A percentile compares a stretch with the other conserved stretches of the same genome.
Conservation (phyloP, 2,888 invertebrate genomes). For the Bimastos eiseni region DNA sequence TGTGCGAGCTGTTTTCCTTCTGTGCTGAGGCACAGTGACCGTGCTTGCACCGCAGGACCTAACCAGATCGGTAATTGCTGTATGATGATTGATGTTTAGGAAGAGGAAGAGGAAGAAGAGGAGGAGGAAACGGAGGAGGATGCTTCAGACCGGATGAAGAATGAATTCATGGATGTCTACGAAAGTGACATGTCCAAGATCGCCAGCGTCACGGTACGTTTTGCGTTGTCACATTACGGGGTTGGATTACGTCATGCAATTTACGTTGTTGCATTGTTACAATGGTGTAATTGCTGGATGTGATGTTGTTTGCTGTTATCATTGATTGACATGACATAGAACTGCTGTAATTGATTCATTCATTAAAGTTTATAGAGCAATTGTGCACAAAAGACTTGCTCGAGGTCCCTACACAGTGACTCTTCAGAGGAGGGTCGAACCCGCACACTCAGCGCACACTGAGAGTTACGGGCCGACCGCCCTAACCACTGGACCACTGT, state of each 20-base stretch:
- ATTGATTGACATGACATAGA: no score
- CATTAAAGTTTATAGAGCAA: no score
- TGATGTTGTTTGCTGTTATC: not conserved
- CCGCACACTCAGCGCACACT: no score
- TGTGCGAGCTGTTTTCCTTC: not conserved
- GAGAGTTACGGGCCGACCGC: no score
- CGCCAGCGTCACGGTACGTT: not conserved
- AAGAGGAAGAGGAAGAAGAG: constrained; percentile 61
- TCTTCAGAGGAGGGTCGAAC: no score
- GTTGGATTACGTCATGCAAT: not conserved
- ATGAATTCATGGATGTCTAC: constrained; percentile 57
- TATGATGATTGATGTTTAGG: constrained; percentile 45
- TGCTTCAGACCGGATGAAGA: constrained; percentile 58
- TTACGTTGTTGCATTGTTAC: no score
- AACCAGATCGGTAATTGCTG: not conserved
- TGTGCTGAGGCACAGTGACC: not conserved
- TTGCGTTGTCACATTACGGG: not conserved
- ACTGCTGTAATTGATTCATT: no score
- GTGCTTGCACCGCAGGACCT: not conserved
- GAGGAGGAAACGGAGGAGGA: constrained; percentile 62
- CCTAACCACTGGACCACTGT: no score
- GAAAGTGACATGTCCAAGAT: constrained; percentile 45
- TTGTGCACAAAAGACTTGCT: no score
- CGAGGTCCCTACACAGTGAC: no score
- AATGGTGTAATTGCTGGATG: not conserved